Base-by-base conservation (phyloP, 2,797 vertebrate species). In the Australoheros facetus region DNA sequence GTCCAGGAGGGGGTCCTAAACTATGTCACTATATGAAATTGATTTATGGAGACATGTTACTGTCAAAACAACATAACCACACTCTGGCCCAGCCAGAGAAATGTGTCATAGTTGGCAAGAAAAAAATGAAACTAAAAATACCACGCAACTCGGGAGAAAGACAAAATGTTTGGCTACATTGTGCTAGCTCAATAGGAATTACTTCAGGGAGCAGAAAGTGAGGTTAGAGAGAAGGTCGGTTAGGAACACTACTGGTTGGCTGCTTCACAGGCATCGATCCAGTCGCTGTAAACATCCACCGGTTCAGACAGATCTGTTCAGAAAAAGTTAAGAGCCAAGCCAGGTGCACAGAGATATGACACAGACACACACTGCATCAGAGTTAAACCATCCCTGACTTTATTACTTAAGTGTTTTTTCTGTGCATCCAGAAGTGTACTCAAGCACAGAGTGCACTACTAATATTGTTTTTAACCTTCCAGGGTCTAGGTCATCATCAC, bases 201-300 rank as follows among this genome's bases (percentile, higher is more conserved):
- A 26, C 45, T 54, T 77, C 11, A 72, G 21, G 8, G 2, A 56
- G 57, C 21, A 48, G 28, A 53, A 59, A 56, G 37, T 73, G 77
- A 85, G 77, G 74, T 80, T 21, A 51, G 54, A 72, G 30, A 17
- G 54, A 60, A 58, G 57, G 71, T 21, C 51, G 23, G 82, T 71
- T 32, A 26, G 28, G 10, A 48, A 51, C 19, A 59, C 93, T 97
- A 99, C 88, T 98, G 97, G 93, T 98, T 98, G 82, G 98, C 97
- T 5, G 97, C 96, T 93, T 99, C 98, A 19, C 98, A 98, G 79
- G 98, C 98, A 0, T 99, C 98, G 74, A 99, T 99, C 98, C 98
- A 99, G 58, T 98, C 98, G 1, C 97, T 98, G 94, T 98, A 98
- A 79, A 98, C 98, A 0, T 99, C 98, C 88, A 98, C 97, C 0